Conservation (phyloP, 2,888 invertebrate species). For the Apocheima hispidaria region DNA sequence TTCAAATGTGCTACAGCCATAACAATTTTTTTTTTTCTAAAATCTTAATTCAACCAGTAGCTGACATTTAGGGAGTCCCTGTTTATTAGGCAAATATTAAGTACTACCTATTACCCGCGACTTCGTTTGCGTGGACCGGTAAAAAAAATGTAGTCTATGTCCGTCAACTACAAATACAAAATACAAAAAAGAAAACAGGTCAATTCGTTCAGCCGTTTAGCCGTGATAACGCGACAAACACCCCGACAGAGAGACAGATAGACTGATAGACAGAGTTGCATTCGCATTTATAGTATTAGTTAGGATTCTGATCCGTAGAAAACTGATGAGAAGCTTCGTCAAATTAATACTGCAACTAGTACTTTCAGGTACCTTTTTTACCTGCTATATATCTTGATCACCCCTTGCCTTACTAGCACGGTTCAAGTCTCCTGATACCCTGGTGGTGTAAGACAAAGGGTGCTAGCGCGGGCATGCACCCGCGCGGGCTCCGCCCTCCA, state of each 20-base stretch:
- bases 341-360: background rate
- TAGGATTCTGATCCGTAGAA: too few species aligned
- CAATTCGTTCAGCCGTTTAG: too few species aligned
- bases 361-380: background rate
- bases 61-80: background rate
- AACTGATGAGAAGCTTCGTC: background rate
- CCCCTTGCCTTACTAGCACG: conserved; percentile 62
- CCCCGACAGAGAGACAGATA: too few species aligned
- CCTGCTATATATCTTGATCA: conserved; percentile 6
- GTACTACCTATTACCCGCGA: background rate
- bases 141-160: too few species aligned
- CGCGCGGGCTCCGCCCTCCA: conserved; percentile 64
- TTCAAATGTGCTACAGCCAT: background rate
- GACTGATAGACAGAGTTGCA: too few species aligned
- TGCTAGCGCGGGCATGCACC: conserved; percentile 71
- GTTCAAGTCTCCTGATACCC: conserved; percentile 53
- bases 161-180: background rate
- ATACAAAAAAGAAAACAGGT: too few species aligned
- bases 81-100: background rate
- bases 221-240: too few species aligned
- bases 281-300: too few species aligned
- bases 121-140: too few species aligned
- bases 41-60: background rate
- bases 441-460: conserved; percentile 66
- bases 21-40: background rate